phyloP scores from a whole-genome alignment of 2,797 vertebrate species.

The Chiroxiphia lanceolata region DNA sequence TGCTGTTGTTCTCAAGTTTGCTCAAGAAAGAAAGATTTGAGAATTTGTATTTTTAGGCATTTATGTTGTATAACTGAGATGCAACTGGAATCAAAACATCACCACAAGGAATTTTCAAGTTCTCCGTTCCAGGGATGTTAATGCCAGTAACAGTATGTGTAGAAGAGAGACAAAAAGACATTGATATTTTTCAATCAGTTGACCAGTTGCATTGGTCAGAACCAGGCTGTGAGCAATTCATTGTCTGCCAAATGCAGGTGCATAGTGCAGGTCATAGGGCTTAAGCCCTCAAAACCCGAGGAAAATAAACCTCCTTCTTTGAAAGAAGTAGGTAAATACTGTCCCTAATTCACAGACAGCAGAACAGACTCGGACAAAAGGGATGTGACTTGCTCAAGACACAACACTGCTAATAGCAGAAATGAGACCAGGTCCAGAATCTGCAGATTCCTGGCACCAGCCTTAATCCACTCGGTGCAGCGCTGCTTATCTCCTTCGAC shows the following conservation, averaged over 20 bases:
- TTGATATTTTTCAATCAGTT: background rate
- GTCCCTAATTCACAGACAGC: background rate
- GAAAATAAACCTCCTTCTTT: background rate
- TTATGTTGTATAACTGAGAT: conserved; percentile 16
- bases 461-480: background rate
- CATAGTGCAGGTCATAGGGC: background rate
- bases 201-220: background rate
- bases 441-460: background rate
- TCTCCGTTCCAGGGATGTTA: background rate
- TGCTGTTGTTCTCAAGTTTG: background rate
- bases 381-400: background rate
- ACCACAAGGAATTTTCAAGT: conserved; percentile 7
- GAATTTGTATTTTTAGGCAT: conserved; percentile 6
- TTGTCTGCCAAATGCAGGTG: background rate
- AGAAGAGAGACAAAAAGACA: background rate
- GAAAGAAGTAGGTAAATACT: background rate
- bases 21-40: background rate
- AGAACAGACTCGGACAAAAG: background rate
- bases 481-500: background rate
- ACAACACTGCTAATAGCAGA: background rate
- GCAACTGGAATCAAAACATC: conserved; percentile 20
- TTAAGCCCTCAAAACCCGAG: background rate
- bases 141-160: background rate
- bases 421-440: background rate
- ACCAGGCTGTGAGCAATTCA: background rate